These are phyloP conservation scores for Silurus glanis DNA, from an alignment of 2,113 vertebrate species.

Conservation along the genomic window DNA sequence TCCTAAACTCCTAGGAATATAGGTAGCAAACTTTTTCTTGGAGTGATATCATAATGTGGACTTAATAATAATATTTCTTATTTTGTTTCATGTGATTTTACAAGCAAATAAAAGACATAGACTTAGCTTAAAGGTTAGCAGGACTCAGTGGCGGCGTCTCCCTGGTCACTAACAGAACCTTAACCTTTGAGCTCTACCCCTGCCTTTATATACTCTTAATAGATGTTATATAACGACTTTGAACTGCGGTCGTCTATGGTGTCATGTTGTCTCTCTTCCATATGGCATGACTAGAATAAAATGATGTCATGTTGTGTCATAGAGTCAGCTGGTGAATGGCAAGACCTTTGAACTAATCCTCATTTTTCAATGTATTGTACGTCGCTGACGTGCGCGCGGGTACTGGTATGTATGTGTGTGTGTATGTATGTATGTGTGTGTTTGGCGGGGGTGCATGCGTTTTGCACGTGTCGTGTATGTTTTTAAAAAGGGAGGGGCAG, in stretches of 20 bases:
- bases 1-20: not conserved
- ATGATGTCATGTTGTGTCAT: constrained; percentile 37
- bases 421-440: not conserved
- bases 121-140: not conserved
- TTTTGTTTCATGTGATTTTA: not conserved
- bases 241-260: not conserved
- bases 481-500: not conserved
- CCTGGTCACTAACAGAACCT: not conserved
- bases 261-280: constrained; percentile 28
- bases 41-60: not conserved
- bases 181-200: not conserved
- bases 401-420: not conserved
- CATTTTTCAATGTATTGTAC: constrained; percentile 45
- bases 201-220: not conserved
- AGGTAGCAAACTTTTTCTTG: not conserved
- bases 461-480: no score
- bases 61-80: not conserved
- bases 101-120: not conserved
- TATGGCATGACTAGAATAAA: constrained; percentile 25
- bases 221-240: not conserved
- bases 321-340: constrained; percentile 50
- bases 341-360: constrained; percentile 51
- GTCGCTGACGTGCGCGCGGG: not conserved
- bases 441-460: not conserved
- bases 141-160: not conserved